Evolutionary conservation across 1,140 invertebrate species (phyloP).

Genomic region (Hetaerina americana): DNA sequence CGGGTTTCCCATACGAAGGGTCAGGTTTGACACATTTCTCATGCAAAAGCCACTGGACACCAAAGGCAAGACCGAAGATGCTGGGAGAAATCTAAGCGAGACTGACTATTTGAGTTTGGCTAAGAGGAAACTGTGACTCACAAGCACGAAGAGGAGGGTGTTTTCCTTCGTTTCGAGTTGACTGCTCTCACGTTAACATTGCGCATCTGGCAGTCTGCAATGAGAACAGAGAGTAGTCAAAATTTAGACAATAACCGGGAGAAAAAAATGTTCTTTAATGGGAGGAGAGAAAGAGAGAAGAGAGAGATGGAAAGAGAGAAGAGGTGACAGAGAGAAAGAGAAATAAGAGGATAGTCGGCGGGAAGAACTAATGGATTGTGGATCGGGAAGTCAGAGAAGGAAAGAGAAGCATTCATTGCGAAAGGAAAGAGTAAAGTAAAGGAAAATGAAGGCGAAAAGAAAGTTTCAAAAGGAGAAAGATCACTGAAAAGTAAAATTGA

Average conservation of each 20-base stretch:
- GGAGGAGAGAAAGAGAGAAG: conserved; percentile 15
- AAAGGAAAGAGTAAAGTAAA: too few relatives aligned
- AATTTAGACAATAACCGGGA: conserved; percentile 29
- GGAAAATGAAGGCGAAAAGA: too few relatives aligned
- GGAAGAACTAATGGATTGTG: not conserved
- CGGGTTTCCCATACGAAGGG: not conserved
- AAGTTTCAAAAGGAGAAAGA: too few relatives aligned
- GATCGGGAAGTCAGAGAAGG: not conserved
- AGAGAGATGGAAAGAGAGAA: conserved; percentile 11
- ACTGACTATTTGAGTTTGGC: conserved; percentile 11
- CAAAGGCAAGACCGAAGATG: conserved; percentile 12
- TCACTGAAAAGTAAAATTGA: too few relatives aligned
- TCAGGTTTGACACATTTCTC: not conserved
- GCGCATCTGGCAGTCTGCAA: conserved; percentile 60
- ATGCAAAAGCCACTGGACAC: conserved; percentile 14
- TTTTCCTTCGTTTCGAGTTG: conserved; percentile 55
- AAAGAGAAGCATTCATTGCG: too few relatives aligned
- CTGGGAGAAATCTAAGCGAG: conserved; percentile 14
- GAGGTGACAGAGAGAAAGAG: conserved; percentile 7
- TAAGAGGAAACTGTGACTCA: conserved; percentile 32
- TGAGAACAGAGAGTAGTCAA: conserved; percentile 39
- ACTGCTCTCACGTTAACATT: conserved; percentile 61
- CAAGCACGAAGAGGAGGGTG: conserved; percentile 53
- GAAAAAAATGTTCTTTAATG: conserved; percentile 13
- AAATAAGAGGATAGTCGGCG: conserved; percentile 6